Percentiles rank a stretch among this genome's conserved stretches.
Conservation (phyloP, 2,113 vertebrate species). For the Pyrgilauda ruficollis region DNA sequence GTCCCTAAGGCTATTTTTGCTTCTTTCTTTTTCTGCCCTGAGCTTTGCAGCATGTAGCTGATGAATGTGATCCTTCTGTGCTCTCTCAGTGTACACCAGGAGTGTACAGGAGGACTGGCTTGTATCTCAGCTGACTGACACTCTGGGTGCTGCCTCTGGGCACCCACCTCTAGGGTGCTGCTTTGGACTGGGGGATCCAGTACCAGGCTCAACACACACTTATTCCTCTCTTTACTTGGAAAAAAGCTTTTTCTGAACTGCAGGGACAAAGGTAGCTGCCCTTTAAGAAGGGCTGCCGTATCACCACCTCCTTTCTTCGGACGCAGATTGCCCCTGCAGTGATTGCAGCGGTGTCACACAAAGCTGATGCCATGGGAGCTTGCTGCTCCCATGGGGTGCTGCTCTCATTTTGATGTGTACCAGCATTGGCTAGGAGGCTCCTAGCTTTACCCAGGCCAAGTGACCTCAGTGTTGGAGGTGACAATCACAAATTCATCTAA, state of each 20-base stretch:
- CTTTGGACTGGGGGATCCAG: background rate
- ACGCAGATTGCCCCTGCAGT: fast-evolving
- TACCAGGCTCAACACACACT: background rate
- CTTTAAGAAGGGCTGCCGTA: background rate
- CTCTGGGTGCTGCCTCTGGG: background rate
- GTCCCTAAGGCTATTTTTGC: background rate
- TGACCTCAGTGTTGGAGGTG: background rate
- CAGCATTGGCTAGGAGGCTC: background rate
- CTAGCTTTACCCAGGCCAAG: background rate
- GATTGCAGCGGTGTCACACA: fast-evolving
- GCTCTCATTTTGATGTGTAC: background rate
- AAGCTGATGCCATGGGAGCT: background rate
- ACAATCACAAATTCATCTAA: background rate
- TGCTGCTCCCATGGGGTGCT: background rate
- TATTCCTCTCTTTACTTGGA: background rate
- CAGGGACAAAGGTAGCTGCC: background rate
- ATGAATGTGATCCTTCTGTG: background rate
- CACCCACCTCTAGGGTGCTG: background rate
- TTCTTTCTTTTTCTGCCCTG: background rate
- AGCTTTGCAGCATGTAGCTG: background rate
- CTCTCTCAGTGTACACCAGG: background rate
- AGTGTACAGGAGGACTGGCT: background rate
- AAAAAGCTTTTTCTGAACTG: background rate
- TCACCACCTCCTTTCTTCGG: background rate
- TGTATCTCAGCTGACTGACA: background rate